Base-by-base conservation (phyloP, 2,797 vertebrate genomes). In the Notamacropus eugenii region DNA sequence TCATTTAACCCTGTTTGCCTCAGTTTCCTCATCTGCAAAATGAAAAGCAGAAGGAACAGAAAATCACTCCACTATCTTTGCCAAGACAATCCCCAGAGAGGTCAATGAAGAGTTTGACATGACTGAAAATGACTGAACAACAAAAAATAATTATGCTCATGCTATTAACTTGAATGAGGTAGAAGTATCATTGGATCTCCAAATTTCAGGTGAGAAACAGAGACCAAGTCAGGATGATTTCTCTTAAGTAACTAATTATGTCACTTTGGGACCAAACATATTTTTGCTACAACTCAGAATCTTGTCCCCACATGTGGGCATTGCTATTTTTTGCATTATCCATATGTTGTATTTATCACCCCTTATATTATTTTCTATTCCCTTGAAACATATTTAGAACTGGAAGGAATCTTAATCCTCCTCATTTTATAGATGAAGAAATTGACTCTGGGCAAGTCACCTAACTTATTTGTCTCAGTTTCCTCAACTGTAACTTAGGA, bases 151-250 rank as follows among this genome's bases (percentile, higher is more conserved):
- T 87, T 50, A 46, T 46, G 27, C 24, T 87, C 3, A 40, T 91
- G 57, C 95, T 92, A 92, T 34, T 92, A 24, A 12, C 93, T 27
- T 28, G 29, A 94, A 52, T n/a, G 62, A 92, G 55, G 52, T 1
- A 1, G 74, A 92, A 92, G 19, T 59, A 31, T 54, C 87, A 58
- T 0, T 31, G 2, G 14, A 13, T 57, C 31, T 93, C 27, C 4
- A 55, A 90, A 95, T 90, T 94, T 58, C 93, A 95, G 62, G 54
- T 13, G 29, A 4, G 90, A 92, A 93, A 95, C 62, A 52, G 92
- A 92, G 31, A 24, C 50, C 29, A 90, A 90, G 91, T 52, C 0
- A 50, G 50, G 4, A 67, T 46, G 74, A 10, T 82, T 82, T 46
- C 40, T 92, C 87, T 91, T 52, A 56, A 94, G 22, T 92, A 56